phyloP scores from a whole-genome alignment of 2,797 vertebrate genomes.

The Crotalus adamanteus region DNA sequence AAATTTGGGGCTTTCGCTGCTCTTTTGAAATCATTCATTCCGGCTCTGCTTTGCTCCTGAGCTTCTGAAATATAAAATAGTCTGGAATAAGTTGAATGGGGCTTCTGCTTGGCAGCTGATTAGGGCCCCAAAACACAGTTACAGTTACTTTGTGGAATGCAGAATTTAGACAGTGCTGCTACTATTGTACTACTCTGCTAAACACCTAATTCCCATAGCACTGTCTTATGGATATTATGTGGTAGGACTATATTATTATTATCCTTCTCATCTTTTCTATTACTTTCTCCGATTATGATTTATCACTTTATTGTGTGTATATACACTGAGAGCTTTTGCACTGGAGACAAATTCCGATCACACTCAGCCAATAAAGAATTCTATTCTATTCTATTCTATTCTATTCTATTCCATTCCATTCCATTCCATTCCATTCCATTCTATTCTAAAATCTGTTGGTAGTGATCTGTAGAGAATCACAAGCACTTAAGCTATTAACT shows the following conservation, averaged over 20 bases:
- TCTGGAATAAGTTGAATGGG: constrained; percentile 16
- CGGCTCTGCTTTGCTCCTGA: neutral
- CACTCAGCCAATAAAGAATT: neutral
- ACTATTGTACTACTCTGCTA: neutral
- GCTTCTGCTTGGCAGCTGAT: constrained; percentile 23
- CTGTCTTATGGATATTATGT: neutral
- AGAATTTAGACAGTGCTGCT: neutral
- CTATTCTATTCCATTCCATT: too few relatives aligned
- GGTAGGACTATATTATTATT: neutral
- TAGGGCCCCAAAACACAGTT: constrained; percentile 19
- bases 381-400: too few relatives aligned
- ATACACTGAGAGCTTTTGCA: neutral
- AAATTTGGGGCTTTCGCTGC: neutral
- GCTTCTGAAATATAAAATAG: neutral
- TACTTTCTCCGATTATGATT: neutral
- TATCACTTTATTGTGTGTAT: neutral
- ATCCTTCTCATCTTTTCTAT: neutral
- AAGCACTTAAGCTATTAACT: neutral
- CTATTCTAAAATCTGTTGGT: neutral
- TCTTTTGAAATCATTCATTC: constrained; percentile 29
- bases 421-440: too few relatives aligned
- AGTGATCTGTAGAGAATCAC: neutral
- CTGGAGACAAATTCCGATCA: neutral
- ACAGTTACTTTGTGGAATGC: neutral
- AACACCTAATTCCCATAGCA: neutral